These are phyloP conservation scores for Lepas anatifera DNA, from an alignment of 2,888 invertebrate species.

Conservation along the genomic window DNA sequence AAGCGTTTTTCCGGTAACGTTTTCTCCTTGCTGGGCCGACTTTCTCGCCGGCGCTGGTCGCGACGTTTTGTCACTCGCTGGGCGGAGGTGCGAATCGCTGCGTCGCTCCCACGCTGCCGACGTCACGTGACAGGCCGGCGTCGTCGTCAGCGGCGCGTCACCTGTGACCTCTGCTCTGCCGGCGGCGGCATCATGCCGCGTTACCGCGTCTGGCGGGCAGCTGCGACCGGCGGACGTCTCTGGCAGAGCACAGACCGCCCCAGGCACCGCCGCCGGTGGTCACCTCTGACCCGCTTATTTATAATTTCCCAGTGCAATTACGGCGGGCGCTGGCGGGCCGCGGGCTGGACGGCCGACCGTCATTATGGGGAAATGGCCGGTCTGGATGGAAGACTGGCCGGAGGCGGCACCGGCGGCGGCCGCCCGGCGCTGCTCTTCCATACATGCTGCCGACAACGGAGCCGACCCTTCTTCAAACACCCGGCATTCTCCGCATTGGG, in stretches of 20 bases:
- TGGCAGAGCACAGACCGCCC: background rate
- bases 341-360: background rate
- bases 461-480: background rate
- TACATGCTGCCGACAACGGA: background rate
- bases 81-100: background rate
- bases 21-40: background rate
- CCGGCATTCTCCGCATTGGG: slow-evolving; percentile 2
- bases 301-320: background rate
- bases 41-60: background rate
- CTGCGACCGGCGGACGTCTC: background rate
- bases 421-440: background rate
- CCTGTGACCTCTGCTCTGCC: background rate
- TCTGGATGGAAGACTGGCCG: background rate
- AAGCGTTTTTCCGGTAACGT: background rate
- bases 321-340: background rate
- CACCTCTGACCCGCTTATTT: slow-evolving; percentile 6
- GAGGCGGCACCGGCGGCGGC: background rate
- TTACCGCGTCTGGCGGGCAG: background rate
- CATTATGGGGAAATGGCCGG: slow-evolving; percentile 1
- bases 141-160: too few relatives aligned
- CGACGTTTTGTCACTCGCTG: background rate
- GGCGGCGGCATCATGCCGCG: background rate
- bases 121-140: too few relatives aligned
- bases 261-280: background rate
- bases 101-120: background rate